A percentile compares a stretch with the other conserved stretches of the same genome.
Evolutionary conservation across 2,888 invertebrate species (phyloP).

Genomic region (Drosophila algonquin): DNA sequence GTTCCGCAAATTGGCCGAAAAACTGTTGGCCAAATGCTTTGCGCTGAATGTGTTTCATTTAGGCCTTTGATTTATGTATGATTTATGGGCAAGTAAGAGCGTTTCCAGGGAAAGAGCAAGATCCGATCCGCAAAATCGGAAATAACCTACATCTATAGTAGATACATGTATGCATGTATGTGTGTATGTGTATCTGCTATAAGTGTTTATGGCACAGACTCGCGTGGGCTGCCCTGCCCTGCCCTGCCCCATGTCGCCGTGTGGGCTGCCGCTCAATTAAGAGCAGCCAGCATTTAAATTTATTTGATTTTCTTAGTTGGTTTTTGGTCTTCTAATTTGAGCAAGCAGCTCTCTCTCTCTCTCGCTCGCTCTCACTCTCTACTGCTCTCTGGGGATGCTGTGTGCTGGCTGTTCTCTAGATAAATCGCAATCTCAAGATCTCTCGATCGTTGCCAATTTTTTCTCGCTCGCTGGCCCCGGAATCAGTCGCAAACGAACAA

Average conservation of each 20-base stretch:
- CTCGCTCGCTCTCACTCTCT: too few species aligned
- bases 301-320: conserved; percentile 68
- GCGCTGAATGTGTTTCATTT: conserved; percentile 44
- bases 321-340: conserved; percentile 66
- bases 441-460: conserved; percentile 72
- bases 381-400: conserved; percentile 30
- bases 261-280: conserved; percentile 76
- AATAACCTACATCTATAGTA: conserved; percentile 34
- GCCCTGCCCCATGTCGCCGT: conserved; percentile 40
- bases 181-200: conserved; percentile 20
- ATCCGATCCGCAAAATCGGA: conserved; percentile 30
- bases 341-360: conserved; percentile 39
- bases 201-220: conserved; percentile 48
- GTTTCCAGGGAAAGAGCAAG: conserved; percentile 34
- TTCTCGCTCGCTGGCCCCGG: conserved; percentile 53
- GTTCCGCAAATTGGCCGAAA: conserved; percentile 33
- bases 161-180: neutral
- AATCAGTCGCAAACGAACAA: conserved; percentile 84
- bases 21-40: conserved; percentile 58
- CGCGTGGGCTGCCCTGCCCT: conserved; percentile 54
- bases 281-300: conserved; percentile 68
- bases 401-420: neutral
- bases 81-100: conserved; percentile 59
- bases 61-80: conserved; percentile 57
- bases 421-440: conserved; percentile 32